These are phyloP conservation scores for Lepidurus couesii DNA, from an alignment of 1,140 invertebrate genomes.

Conservation along the genomic window DNA sequence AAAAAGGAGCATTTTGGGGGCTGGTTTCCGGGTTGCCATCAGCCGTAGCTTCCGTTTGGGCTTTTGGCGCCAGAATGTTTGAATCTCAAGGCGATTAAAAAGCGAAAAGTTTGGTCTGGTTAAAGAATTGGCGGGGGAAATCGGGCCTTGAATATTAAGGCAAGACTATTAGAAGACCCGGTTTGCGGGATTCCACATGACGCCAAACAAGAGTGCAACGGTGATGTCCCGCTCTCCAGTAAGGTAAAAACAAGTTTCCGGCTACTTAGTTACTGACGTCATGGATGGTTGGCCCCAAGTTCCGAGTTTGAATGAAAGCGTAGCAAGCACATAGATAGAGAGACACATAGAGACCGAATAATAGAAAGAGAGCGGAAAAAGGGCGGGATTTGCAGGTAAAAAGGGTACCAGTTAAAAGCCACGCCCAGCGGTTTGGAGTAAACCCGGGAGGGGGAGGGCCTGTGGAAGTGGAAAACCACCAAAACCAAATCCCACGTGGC, in stretches of 20 bases:
- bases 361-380: too few species aligned
- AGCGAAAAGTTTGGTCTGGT: not conserved
- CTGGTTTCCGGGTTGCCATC: not conserved
- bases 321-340: too few species aligned
- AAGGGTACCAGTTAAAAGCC: not conserved
- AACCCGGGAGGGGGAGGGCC: not conserved
- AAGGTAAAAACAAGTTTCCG: constrained; percentile 2
- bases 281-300: not conserved
- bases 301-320: not conserved
- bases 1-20: not conserved
- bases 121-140: not conserved
- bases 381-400: too few species aligned
- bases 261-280: not conserved
- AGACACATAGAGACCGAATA: too few species aligned
- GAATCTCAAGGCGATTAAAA: not conserved
- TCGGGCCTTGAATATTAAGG: not conserved
- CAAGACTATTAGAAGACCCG: not conserved
- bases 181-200: not conserved
- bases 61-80: not conserved
- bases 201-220: not conserved
- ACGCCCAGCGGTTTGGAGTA: not conserved
- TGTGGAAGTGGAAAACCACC: not conserved
- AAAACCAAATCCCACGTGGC: constrained; percentile 12
- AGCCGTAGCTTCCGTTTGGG: not conserved
- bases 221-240: not conserved